Percentiles rank a stretch among this genome's conserved stretches.
These are phyloP conservation scores for Tokudaia tokunoshimensis DNA, from an alignment of 2,797 vertebrate species.

Conservation along the genomic window DNA sequence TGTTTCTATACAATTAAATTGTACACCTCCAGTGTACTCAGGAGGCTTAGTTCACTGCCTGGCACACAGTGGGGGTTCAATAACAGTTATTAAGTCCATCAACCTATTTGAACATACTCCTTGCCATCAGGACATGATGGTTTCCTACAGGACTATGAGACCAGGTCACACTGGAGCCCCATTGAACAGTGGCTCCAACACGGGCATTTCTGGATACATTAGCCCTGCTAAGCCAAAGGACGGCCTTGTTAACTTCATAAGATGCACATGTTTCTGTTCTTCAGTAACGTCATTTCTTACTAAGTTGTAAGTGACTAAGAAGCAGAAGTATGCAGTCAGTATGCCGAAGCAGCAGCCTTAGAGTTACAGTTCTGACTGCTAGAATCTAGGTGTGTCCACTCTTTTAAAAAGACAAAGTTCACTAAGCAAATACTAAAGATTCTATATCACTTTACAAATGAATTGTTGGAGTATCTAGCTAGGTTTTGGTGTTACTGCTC, in stretches of 20 bases:
- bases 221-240: constrained; percentile 45
- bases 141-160: neutral
- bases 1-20: neutral
- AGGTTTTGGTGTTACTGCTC: neutral
- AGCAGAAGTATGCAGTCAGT: neutral
- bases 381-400: neutral
- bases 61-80: neutral
- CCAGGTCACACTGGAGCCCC: neutral
- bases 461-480: neutral
- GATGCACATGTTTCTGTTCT: neutral
- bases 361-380: constrained; percentile 6
- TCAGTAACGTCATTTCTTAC: neutral
- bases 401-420: neutral
- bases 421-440: neutral
- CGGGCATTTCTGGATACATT: neutral
- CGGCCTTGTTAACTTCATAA: neutral
- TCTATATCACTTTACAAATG: neutral
- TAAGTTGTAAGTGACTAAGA: neutral
- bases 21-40: neutral
- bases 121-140: constrained; percentile 24
- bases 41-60: constrained; percentile 42
- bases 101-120: neutral
- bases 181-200: neutral
- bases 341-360: neutral
- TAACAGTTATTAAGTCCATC: constrained; percentile 10